Base-by-base conservation (phyloP, 2,797 vertebrate species). In the Toxotes lorentzi region DNA sequence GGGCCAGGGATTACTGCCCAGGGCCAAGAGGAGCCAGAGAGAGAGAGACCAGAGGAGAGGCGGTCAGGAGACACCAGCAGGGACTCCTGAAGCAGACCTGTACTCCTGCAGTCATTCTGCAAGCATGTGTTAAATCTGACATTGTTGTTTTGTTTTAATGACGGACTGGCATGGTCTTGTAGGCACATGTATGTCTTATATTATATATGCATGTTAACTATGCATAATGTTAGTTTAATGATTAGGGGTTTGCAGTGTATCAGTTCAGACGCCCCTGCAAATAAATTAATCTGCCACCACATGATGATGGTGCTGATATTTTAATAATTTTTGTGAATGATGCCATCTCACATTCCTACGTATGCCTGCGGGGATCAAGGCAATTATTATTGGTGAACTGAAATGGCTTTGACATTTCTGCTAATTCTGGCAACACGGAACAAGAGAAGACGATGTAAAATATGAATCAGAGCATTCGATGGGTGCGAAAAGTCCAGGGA, bases 1-100 rank as follows among this genome's bases (percentile, higher is more conserved):
- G 92, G 92, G 89, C 86, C 82, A 76, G 78, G 91, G 92, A 94
- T 94, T 94, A 94, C 89, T 89, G 92, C 92, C 91, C 86, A 86
- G 88, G 91, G 93, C 92, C 88, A 83, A 88, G 85, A 86, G 82
- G 85, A 93, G 90, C 89, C 85, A 83, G 83, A 71, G 40, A 59
- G 40, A 59, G 79, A 88, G 76, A 87, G 83, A 89, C 87, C 86
- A 0, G 59, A 76, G 79, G 85, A 92, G 79, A 85, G 67, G 51
- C 70, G 56, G 63, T 23, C 30, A 77, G 68, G 86, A 90, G 86
- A 86, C 81, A 72, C 81, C 87, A 90, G 90, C 75, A 83, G 87
- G 82, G 82, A 82, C 83, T 89, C 86, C 82, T 73, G 71, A 71
- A 89, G 82, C 86, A 76, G 79, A 82, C 78, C 70, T 83, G 70